Evolutionary conservation across 2,888 invertebrate species (phyloP), one percentile per base, ranked within the genome.

Genomic region (Helicoverpa assulta): DNA sequence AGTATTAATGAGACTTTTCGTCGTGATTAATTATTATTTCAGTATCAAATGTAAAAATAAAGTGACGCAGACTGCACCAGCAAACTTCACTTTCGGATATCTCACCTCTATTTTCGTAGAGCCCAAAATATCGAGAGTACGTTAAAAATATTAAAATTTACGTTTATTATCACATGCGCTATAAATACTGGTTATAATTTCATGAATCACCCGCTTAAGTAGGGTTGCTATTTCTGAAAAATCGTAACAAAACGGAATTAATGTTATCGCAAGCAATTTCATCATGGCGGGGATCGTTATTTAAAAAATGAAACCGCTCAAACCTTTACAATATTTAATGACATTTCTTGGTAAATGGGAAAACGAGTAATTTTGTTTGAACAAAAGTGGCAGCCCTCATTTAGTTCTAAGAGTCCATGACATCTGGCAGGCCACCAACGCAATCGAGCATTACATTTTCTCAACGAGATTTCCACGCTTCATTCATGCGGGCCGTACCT

Each of bases 381-480:
- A 61, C 67, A 81, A 73, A 72, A 59, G 70, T 75, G 74, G 54
- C 78, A 83, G 57, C 74, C 76, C 72, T 76, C 76, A 74, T 76
- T 81, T 71, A 73, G 62, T 70, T 70, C 66, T 82, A 85, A 85
- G 80, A 78, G 82, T 55, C 80, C 84, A 76, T 85, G 82, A 80
- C 84, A 82, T 80, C 81, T 84, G 83, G 81, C 79, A 72, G 80
- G 70, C 81, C 79, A 83, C 80, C 84, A 73, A 80, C 76, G 80
- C 85, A 82, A 82, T 78, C 70, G 75, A 81, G 75, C 85, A 78
- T 86, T 78, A 78, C 84, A 77, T 81, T 83, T 78, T 84, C 85
- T 82, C 78, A 83, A 86, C 80, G 85, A 81, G 78, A 84, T 83
- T 81, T 80, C 73, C 80, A 84, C 85, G 85, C 76, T 83, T 78